Evolutionary conservation across 2,797 vertebrate species (phyloP).

Genomic region (Cygnus olor): DNA sequence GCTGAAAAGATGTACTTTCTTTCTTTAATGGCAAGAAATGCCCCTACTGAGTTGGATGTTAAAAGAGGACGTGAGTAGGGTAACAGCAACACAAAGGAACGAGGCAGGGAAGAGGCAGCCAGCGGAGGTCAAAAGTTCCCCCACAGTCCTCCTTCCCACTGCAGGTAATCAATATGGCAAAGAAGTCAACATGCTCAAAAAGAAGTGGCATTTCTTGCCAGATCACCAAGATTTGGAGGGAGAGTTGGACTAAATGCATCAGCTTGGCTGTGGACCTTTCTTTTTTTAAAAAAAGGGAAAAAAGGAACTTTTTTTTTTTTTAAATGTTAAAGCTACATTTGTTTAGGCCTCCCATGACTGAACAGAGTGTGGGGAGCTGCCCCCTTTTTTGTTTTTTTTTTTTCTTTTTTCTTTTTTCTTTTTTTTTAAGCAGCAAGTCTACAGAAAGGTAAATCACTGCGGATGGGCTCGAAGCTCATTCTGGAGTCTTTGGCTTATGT

Average conservation of each 20-base stretch:
- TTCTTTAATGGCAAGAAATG: conserved; percentile 33
- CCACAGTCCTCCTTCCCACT: neutral
- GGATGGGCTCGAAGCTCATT: conserved; percentile 76
- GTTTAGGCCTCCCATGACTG: conserved; percentile 73
- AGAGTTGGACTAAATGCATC: conserved; percentile 23
- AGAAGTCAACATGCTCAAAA: neutral
- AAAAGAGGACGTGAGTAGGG: neutral
- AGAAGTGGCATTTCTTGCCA: conserved; percentile 33
- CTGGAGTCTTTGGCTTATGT: conserved; percentile 95
- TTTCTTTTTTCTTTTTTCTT: neutral
- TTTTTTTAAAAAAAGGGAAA: conserved; percentile 32
- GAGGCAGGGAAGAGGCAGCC: neutral
- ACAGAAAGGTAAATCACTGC: conserved; percentile 78
- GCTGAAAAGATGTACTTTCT: neutral
- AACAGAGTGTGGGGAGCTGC: conserved; percentile 69
- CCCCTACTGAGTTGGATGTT: neutral
- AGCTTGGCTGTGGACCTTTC: conserved; percentile 63
- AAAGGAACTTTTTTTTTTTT: conserved; percentile 38
- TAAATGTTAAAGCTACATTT: conserved; percentile 76
- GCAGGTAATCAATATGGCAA: neutral
- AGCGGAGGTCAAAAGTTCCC: neutral
- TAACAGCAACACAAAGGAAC: neutral
- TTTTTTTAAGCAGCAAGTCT: conserved; percentile 77
- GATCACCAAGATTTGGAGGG: neutral
- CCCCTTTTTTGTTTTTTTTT: conserved; percentile 14